Evolutionary conservation across 2,888 invertebrate genomes (phyloP), one percentile per base, ranked within the genome.

Genomic region (Ectemnius cavifrons): DNA sequence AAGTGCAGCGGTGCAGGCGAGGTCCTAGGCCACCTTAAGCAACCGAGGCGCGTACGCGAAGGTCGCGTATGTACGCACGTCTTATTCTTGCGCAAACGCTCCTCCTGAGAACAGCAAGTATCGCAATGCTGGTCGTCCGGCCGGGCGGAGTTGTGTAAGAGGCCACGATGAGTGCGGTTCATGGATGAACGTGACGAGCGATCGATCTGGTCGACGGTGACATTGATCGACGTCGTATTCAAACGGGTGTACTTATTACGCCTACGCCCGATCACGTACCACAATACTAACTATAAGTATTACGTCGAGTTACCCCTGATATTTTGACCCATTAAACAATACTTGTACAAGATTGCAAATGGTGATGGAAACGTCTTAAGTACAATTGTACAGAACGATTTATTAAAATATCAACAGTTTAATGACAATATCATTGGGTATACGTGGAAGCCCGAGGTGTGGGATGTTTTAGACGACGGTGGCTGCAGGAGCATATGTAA

Each of bases 401-500:
- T 81, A 82, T 79, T 82, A 27, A 20, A 75, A 56, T 52, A 57
- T 67, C 47, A 27, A 72, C 49, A 16, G 14, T 16, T 37, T 37
- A 64, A 66, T 65, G 58, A 70, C 14, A 57, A 52, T 27, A 64
- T 37, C 57, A 66, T 63, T 14, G 37, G 56, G 13, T 11, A 37
- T 6, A 18, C 1, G 2, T 62, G 58, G 49, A 8, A 37, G 65
- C 57, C 60, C 23, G 47, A 62, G 56, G 20, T 68, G 37, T 63
- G 56, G 27, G 56, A 20, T 13, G 52, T 6, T 68, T 73, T 64
- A 83, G 3, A 76, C 47, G 13, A 81, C 61, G 5, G 82, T 71
- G 23, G 77, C 20, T 28, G 86, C 78, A 27, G 87, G 79, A 3
- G 87, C 81, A 64, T 89, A 90, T 28, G 87, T 79, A 57, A 89